phyloP scores from a whole-genome alignment of 2,888 invertebrate species.

The Tetropium fuscum region DNA sequence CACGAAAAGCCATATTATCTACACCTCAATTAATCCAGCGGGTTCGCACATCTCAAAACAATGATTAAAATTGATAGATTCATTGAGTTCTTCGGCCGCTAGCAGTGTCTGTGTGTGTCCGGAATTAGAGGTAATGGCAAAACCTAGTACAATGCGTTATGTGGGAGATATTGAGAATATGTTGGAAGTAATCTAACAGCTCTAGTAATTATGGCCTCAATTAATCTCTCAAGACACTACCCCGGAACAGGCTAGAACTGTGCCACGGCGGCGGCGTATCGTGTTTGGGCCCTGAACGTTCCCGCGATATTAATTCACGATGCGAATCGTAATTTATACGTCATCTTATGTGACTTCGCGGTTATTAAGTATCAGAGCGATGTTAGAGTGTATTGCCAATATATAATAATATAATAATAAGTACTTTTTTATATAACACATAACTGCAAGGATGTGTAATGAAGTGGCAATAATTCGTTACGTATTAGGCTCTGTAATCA shows the following conservation, averaged over 20 bases:
- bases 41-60: slow-evolving; percentile 1
- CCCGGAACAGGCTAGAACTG: background rate
- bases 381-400: too few relatives aligned
- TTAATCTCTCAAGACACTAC: slow-evolving; percentile 29
- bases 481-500: too few relatives aligned
- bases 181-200: slow-evolving; percentile 28
- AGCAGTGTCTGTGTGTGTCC: background rate
- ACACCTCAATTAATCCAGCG: background rate
- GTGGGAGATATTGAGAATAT: slow-evolving; percentile 30
- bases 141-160: slow-evolving; percentile 31
- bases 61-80: slow-evolving; percentile 6
- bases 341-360: too few relatives aligned
- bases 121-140: slow-evolving; percentile 27
- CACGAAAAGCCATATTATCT: background rate
- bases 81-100: background rate
- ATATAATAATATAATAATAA: too few relatives aligned
- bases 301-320: slow-evolving; percentile 14
- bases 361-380: too few relatives aligned
- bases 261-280: slow-evolving; percentile 2
- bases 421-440: too few relatives aligned
- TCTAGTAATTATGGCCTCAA: slow-evolving; percentile 33
- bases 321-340: slow-evolving; percentile 10
- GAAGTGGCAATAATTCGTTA: too few relatives aligned
- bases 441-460: too few relatives aligned
- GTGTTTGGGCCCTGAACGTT: slow-evolving; percentile 2